These are phyloP conservation scores for Chaetodon auriga DNA, from an alignment of 2,113 vertebrate genomes.

Conservation along the genomic window DNA sequence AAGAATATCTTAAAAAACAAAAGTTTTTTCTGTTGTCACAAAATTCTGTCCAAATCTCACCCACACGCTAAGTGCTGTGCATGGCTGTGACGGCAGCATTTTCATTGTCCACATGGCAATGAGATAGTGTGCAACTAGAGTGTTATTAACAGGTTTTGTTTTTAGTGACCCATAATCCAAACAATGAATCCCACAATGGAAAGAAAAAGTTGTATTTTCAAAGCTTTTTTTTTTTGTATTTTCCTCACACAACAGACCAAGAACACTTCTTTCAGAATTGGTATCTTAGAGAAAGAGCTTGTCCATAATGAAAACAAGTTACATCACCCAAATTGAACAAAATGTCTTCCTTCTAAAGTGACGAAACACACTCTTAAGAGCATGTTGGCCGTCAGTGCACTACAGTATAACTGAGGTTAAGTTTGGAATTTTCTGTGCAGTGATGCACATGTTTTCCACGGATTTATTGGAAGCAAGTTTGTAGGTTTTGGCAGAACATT, in stretches of 20 bases:
- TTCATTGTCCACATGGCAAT: background rate
- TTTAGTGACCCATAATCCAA: background rate
- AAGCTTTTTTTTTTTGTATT: background rate
- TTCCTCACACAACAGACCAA: background rate
- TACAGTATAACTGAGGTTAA: background rate
- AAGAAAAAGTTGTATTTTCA: background rate
- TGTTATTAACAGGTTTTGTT: background rate
- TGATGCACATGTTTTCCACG: constrained; percentile 37
- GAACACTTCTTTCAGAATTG: background rate
- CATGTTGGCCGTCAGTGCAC: background rate
- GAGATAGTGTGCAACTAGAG: background rate
- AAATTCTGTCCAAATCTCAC: background rate
- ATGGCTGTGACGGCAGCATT: background rate
- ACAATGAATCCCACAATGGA: background rate
- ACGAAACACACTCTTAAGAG: background rate
- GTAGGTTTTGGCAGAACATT: constrained; percentile 60
- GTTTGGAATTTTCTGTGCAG: constrained; percentile 20
- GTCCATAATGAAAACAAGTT: background rate
- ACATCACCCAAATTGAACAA: background rate
- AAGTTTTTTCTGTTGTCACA: background rate
- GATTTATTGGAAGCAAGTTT: constrained; percentile 32
- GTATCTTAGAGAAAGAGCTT: background rate
- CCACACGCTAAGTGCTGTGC: constrained; percentile 1
- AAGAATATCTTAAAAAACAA: background rate
- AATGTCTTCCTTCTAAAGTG: background rate